Conservation (phyloP, 2,113 vertebrate genomes). For the Hemicordylus capensis region DNA sequence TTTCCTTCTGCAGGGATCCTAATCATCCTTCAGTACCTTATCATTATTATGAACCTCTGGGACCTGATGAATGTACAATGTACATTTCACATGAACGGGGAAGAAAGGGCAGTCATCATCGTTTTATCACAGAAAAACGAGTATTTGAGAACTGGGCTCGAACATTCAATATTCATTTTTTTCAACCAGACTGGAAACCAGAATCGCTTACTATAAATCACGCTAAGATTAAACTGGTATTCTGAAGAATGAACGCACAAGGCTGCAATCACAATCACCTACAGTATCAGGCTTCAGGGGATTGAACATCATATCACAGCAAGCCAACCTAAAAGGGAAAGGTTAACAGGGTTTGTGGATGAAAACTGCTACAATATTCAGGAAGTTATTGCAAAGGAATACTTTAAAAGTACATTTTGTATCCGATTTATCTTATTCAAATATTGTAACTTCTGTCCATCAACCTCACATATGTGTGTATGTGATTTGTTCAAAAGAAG, state of each 20-base stretch:
- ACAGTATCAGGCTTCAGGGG: neutral
- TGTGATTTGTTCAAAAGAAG: conserved; percentile 65
- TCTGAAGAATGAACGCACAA: conserved; percentile 50
- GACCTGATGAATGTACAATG: conserved; percentile 95
- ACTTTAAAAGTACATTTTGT: conserved; percentile 46
- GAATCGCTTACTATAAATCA: conserved; percentile 64
- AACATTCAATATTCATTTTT: conserved; percentile 94
- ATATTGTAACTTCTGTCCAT: conserved; percentile 37
- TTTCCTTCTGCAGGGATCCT: conserved; percentile 80
- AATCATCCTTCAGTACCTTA: conserved; percentile 91
- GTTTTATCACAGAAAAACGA: conserved; percentile 97
- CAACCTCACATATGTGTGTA: conserved; percentile 58
- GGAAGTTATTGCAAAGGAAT: conserved; percentile 36
- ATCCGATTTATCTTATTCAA: conserved; percentile 41
- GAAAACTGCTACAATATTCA: neutral
- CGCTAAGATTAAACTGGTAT: conserved; percentile 41
- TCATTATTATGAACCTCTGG: conserved; percentile 94
- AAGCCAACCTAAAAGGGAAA: conserved; percentile 7
- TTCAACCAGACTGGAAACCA: conserved; percentile 95
- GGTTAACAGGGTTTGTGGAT: conserved; percentile 12
- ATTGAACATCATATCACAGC: conserved; percentile 16
- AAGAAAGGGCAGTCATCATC: conserved; percentile 94
- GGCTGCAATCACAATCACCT: neutral
- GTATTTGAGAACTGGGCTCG: conserved; percentile 96
- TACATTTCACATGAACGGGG: conserved; percentile 96